Evolutionary conservation across 2,113 vertebrate species (phyloP).

Genomic region (Dolichotis patagonum): DNA sequence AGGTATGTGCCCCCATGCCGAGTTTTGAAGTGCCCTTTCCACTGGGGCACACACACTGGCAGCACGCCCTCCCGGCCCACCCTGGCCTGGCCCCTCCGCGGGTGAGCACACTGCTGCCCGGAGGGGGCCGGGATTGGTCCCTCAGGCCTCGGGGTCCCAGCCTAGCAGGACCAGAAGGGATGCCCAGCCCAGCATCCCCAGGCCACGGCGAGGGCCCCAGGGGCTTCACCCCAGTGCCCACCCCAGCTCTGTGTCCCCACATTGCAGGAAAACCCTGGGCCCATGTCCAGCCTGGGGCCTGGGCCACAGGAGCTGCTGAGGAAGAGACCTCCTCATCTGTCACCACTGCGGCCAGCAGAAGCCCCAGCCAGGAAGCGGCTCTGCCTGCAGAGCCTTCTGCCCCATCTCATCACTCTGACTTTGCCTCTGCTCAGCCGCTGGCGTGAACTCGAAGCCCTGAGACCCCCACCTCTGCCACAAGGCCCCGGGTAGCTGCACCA

Average conservation of each 20-base stretch:
- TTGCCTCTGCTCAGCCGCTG: background rate
- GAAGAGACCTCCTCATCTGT: background rate
- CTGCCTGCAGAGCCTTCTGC: background rate
- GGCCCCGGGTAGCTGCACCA: fast-evolving
- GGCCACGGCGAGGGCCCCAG: background rate
- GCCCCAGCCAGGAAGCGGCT: background rate
- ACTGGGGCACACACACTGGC: background rate
- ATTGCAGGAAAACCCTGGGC: background rate
- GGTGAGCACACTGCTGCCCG: fast-evolving
- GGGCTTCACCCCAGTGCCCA: background rate
- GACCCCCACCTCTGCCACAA: background rate
- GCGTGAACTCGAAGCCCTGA: background rate
- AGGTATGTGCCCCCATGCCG: no score
- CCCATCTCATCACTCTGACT: background rate
- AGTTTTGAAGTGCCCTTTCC: background rate
- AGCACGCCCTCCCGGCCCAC: background rate
- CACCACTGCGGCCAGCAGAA: background rate
- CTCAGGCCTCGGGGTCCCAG: background rate
- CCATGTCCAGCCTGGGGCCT: background rate
- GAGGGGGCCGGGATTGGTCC: fast-evolving
- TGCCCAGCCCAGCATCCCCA: background rate
- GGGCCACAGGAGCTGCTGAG: background rate
- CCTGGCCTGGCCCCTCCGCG: no score
- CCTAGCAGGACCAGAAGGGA: background rate
- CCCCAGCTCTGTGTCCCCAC: background rate